Base-by-base conservation (phyloP, 2,888 invertebrate species). In the Drosophila niveifrons region DNA sequence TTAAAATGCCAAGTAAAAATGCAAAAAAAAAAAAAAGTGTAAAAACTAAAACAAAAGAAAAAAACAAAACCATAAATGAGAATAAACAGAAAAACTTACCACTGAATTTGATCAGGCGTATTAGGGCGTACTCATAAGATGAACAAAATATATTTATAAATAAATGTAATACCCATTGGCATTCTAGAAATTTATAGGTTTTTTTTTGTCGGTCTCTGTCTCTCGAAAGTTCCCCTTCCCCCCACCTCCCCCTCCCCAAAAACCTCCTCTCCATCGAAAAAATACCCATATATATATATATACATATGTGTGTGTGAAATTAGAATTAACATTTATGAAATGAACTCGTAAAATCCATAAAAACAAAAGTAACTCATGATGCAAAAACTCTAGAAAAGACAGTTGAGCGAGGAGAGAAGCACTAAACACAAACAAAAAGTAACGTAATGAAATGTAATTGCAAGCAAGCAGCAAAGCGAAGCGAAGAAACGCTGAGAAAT, bases 91-190 rank as follows among this genome's bases (percentile, higher is more conserved):
- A 68, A 55, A 62, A 68, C 34, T 67, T 73, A 76, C 76, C 82
- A 81, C 75, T 72, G 79, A 81, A 79, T 55, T 72, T 46, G 57
- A 84, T 80, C 72, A 72, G 82, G 82, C 71, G 75, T 71, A 66
- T 75, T 75, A 66, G 56, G 61, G 66, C 74, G 59, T 70, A 56
- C 52, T 48, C 18, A 61, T 61, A 73, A 57, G 57, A 47, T 47
- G 36, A 47, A 57, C 47, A 46, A 53, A 31, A 53, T 58, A 44
- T 44, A 51, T 53, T 48, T 44, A 44, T 39, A 71, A 57, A 56
- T 65, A 52, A 66, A 59, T 71, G 58, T 59, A 52, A 56, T 70
- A 73, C 41, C 55, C 44, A 46, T 4, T 47, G 58, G 47, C 28
- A 66, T 47, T 9, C 17, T 57, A 58, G 39, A 64, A 34, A 43